Conservation (phyloP, 2,797 vertebrate genomes). For the Huso huso region DNA sequence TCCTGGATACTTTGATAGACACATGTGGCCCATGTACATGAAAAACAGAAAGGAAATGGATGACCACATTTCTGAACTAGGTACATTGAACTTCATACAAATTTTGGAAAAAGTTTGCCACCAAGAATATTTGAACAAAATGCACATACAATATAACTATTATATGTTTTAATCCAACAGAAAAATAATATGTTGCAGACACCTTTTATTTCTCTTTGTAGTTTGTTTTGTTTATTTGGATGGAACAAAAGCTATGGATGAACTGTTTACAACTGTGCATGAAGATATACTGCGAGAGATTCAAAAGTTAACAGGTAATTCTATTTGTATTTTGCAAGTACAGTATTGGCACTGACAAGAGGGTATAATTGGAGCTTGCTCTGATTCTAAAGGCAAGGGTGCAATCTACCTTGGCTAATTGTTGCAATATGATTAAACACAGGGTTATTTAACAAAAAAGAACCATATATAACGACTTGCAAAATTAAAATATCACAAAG, state of each 20-base stretch:
- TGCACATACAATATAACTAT: neutral
- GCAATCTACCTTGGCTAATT: too few relatives aligned
- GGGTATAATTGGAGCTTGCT: too few relatives aligned
- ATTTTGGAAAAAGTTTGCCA: too few relatives aligned
- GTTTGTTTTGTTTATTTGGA: constrained; percentile 70
- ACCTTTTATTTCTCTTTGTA: constrained; percentile 1
- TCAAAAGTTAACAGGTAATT: constrained; percentile 52
- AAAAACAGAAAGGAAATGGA: constrained; percentile 73
- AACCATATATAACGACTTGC: too few relatives aligned
- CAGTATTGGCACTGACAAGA: neutral
- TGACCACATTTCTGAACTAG: constrained; percentile 45
- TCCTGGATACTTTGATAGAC: constrained; percentile 78
- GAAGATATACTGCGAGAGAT: constrained; percentile 58
- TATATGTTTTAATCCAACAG: constrained; percentile 3
- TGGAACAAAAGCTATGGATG: constrained; percentile 70
- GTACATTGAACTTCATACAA: constrained; percentile 44
- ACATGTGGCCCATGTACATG: constrained; percentile 92
- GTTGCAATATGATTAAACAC: too few relatives aligned
- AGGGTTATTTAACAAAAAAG: too few relatives aligned
- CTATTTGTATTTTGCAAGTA: constrained; percentile 2
- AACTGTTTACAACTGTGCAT: constrained; percentile 60
- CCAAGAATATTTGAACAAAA: neutral
- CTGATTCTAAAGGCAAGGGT: too few relatives aligned
- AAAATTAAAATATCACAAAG: too few relatives aligned
- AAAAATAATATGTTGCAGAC: constrained; percentile 6